These are phyloP conservation scores for Melanargia galathea DNA, from an alignment of 2,888 invertebrate genomes.

Conservation along the genomic window DNA sequence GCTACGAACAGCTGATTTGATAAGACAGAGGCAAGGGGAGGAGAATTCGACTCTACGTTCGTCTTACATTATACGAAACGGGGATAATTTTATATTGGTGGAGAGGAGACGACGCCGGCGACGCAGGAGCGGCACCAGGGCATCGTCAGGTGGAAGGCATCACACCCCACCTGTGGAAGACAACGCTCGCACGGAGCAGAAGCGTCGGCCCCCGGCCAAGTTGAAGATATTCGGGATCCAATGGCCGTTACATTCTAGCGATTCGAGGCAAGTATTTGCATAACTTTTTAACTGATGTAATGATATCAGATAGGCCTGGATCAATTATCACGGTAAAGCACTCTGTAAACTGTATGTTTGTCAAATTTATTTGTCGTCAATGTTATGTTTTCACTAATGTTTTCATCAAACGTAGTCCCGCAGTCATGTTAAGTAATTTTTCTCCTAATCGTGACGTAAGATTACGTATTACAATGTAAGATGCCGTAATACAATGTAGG, in stretches of 20 bases:
- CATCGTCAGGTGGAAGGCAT: constrained; percentile 73
- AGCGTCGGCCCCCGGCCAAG: constrained; percentile 75
- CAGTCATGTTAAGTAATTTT: too few relatives aligned
- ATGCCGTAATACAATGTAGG: too few relatives aligned
- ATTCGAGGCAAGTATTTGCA: constrained; percentile 65
- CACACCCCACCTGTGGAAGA: constrained; percentile 77
- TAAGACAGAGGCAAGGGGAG: constrained; percentile 76
- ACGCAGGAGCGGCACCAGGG: constrained; percentile 74
- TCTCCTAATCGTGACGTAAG: too few relatives aligned
- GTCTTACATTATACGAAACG: constrained; percentile 78
- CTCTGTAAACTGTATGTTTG: too few relatives aligned
- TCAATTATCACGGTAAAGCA: too few relatives aligned
- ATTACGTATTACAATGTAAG: too few relatives aligned
- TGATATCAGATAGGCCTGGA: too few relatives aligned
- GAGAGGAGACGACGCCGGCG: constrained; percentile 74
- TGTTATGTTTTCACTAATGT: too few relatives aligned
- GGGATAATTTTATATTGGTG: constrained; percentile 77
- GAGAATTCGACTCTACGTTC: constrained; percentile 78
- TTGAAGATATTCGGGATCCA: constrained; percentile 79
- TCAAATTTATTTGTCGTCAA: too few relatives aligned
- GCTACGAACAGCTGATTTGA: constrained; percentile 78
- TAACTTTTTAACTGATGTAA: not conserved
- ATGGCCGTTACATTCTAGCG: constrained; percentile 80
- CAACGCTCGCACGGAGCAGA: constrained; percentile 68
- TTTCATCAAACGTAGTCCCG: too few relatives aligned